A percentile compares a stretch with the other conserved stretches of the same genome.
These are phyloP conservation scores for Yoshiicerus persimilis DNA, from an alignment of 1,140 invertebrate genomes.

Conservation along the genomic window DNA sequence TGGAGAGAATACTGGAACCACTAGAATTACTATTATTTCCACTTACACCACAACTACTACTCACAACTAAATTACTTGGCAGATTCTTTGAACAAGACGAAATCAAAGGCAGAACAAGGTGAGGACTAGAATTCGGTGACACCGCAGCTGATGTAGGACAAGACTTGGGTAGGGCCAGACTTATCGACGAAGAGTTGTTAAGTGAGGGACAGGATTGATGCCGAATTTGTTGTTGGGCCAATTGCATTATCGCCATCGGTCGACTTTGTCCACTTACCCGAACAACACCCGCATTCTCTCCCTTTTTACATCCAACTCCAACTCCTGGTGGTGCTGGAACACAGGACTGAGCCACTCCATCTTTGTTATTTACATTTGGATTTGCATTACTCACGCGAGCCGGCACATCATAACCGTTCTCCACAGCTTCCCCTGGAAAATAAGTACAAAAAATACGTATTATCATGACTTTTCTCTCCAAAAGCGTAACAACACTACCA, in stretches of 20 bases:
- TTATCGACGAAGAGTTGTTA: conserved; percentile 7
- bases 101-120: conserved; percentile 38
- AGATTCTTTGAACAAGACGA: conserved; percentile 21
- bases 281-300: not conserved
- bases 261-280: not conserved
- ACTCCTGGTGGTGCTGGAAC: not conserved
- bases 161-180: conserved; percentile 37
- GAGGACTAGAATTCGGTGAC: conserved; percentile 47
- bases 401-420: conserved; percentile 45
- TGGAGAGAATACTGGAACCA: not conserved
- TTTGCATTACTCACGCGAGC: conserved; percentile 8
- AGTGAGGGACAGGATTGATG: conserved; percentile 48
- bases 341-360: not conserved
- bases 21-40: not conserved
- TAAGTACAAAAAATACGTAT: not conserved
- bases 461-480: not conserved
- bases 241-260: conserved; percentile 7
- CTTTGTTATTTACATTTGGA: not conserved
- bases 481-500: not conserved
- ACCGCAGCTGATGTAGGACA: conserved; percentile 45
- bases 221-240: conserved; percentile 36
- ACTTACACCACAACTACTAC: not conserved
- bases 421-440: conserved; percentile 31
- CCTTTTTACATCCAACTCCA: not conserved
- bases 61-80: not conserved